phyloP scores from a whole-genome alignment of 2,888 invertebrate genomes.

The Mesochorus sp. region DNA sequence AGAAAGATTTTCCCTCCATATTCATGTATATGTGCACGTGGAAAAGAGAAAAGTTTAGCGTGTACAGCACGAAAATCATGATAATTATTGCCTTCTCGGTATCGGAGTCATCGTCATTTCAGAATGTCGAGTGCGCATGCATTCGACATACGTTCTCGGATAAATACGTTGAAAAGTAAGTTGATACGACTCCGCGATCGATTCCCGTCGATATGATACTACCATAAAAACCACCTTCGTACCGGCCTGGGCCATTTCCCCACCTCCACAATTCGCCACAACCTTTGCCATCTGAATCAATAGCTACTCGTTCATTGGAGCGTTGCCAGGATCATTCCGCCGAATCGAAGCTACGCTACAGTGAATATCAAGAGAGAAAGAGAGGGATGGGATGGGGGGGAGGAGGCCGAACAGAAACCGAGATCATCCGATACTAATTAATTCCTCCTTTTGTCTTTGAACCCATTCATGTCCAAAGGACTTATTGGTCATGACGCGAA shows the following conservation, averaged over 20 bases:
- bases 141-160: conserved; percentile 77
- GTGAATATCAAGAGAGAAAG: conserved; percentile 28
- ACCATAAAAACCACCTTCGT: conserved; percentile 44
- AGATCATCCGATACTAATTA: conserved; percentile 74
- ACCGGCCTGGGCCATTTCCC: conserved; percentile 44
- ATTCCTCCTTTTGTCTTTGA: conserved; percentile 75
- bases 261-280: conserved; percentile 51
- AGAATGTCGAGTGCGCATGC: conserved; percentile 72
- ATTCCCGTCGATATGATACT: conserved; percentile 60
- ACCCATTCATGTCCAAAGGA: conserved; percentile 56
- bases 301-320: conserved; percentile 79
- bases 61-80: not conserved
- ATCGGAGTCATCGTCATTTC: too few relatives aligned
- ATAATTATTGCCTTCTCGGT: too few relatives aligned
- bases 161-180: conserved; percentile 77
- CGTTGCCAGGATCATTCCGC: conserved; percentile 76
- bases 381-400: not conserved
- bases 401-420: conserved; percentile 8
- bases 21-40: too few relatives aligned
- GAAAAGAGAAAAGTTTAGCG: conserved; percentile 2
- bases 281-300: conserved; percentile 76
- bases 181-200: conserved; percentile 69
- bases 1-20: too few relatives aligned
- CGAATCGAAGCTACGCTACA: conserved; percentile 67
- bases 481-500: conserved; percentile 2